These are phyloP conservation scores for Lordiphosa andalusiaca DNA, from an alignment of 2,888 invertebrate species.

Conservation along the genomic window DNA sequence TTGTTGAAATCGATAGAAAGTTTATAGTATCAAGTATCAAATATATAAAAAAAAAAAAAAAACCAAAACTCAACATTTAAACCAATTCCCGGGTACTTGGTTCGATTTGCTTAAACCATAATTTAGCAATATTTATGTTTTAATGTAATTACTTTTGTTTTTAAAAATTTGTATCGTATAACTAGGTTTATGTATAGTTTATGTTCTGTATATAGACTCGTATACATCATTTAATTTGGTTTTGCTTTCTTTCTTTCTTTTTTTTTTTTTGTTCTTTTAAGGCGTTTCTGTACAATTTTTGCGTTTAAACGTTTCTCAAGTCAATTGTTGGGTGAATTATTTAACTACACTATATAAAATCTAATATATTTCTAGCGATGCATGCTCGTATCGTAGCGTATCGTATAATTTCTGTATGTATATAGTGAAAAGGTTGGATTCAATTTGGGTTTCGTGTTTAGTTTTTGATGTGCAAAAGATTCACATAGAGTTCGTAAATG, in stretches of 20 bases:
- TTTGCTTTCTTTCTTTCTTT: conserved; percentile 28
- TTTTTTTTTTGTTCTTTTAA: conserved; percentile 50
- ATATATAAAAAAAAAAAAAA: conserved; percentile 24
- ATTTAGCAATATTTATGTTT: conserved; percentile 1
- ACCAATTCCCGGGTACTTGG: background rate
- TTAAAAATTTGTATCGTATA: conserved; percentile 66
- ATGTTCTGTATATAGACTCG: conserved; percentile 69
- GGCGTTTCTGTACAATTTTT: conserved; percentile 76
- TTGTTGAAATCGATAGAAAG: background rate
- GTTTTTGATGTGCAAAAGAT: conserved; percentile 62
- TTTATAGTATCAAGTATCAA: conserved; percentile 1
- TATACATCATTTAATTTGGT: conserved; percentile 62
- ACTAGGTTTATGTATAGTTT: conserved; percentile 54
- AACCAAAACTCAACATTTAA: conserved; percentile 15
- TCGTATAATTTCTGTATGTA: conserved; percentile 60
- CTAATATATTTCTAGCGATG: conserved; percentile 70
- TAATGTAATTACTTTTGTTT: background rate
- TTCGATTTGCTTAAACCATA: conserved; percentile 61
- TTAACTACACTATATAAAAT: conserved; percentile 62
- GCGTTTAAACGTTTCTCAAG: conserved; percentile 68
- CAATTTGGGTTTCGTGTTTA: conserved; percentile 28
- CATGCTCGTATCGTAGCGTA: conserved; percentile 57
- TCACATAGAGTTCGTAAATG: conserved; percentile 40
- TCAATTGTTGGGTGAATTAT: conserved; percentile 66
- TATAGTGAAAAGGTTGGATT: conserved; percentile 54